A percentile compares a stretch with the other conserved stretches of the same genome.
Conservation (phyloP, 2,797 vertebrate genomes). For the Lepus townsendii region DNA sequence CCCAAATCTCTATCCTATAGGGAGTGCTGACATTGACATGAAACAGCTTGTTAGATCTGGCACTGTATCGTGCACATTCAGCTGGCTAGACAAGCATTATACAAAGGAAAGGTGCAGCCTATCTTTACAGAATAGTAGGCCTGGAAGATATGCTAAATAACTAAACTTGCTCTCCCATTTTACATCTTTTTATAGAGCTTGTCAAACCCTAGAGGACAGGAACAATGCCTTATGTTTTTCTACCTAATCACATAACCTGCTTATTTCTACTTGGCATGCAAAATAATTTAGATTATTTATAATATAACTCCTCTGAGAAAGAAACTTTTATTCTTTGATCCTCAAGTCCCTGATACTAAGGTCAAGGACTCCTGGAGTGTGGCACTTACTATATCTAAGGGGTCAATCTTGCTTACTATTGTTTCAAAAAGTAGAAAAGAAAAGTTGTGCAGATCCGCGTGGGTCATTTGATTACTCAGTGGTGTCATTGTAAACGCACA, state of each 20-base stretch:
- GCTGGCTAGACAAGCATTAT: neutral
- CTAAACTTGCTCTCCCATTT: neutral
- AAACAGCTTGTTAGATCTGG: constrained; percentile 40
- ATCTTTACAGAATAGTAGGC: neutral
- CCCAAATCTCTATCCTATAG: constrained; percentile 56
- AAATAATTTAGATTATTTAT: constrained; percentile 53
- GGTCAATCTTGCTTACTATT: neutral
- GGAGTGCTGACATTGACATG: constrained; percentile 65
- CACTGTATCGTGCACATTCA: neutral
- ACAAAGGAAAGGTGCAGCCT: neutral
- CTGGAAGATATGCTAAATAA: constrained; percentile 9
- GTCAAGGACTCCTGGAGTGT: neutral
- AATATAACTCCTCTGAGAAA: constrained; percentile 9
- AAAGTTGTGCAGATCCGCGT: neutral
- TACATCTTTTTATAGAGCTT: neutral
- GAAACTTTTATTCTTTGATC: neutral
- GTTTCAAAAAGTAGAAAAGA: constrained; percentile 14
- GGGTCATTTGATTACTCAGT: neutral
- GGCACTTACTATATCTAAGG: neutral
- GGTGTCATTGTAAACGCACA: neutral
- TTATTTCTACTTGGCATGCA: constrained; percentile 22
- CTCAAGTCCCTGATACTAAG: neutral
- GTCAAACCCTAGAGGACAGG: constrained; percentile 11
- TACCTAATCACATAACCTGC: neutral
- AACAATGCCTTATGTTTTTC: constrained; percentile 15